These are phyloP conservation scores for Alosa sapidissima DNA, from an alignment of 2,797 vertebrate genomes.

Conservation along the genomic window DNA sequence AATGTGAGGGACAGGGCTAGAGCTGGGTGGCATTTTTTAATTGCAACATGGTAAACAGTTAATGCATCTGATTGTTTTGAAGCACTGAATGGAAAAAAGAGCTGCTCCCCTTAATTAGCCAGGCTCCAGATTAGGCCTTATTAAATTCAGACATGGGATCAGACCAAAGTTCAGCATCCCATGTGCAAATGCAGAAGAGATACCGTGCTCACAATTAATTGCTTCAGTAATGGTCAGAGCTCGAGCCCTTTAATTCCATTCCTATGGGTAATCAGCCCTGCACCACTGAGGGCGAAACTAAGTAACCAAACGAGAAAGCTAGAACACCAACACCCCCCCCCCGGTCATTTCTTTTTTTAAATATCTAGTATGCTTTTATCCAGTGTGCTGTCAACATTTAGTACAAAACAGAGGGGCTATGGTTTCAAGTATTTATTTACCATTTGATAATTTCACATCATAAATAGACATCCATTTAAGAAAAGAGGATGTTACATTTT, in stretches of 20 bases:
- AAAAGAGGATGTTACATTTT: slow-evolving; percentile 45
- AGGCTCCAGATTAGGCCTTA: slow-evolving; percentile 73
- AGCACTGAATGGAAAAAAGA: slow-evolving; percentile 62
- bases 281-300: slow-evolving; percentile 62
- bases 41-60: slow-evolving; percentile 73
- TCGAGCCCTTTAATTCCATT: slow-evolving; percentile 72
- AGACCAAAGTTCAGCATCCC: slow-evolving; percentile 74
- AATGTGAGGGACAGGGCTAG: slow-evolving; percentile 31
- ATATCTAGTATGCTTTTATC: not conserved
- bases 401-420: slow-evolving; percentile 32
- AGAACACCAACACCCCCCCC: not conserved
- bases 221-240: slow-evolving; percentile 80
- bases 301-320: slow-evolving; percentile 40
- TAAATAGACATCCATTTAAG: slow-evolving; percentile 59
- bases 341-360: not conserved
- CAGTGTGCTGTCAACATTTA: not conserved
- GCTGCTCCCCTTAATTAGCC: slow-evolving; percentile 76
- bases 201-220: slow-evolving; percentile 77
- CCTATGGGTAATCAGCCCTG: slow-evolving; percentile 77
- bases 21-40: slow-evolving; percentile 63
- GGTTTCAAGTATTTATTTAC: slow-evolving; percentile 24
- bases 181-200: slow-evolving; percentile 68
- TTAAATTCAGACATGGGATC: slow-evolving; percentile 72
- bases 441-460: slow-evolving; percentile 54
- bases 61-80: slow-evolving; percentile 71